Evolutionary conservation across 2,888 invertebrate species (phyloP).

Genomic region (Plagiodera versicolora): DNA sequence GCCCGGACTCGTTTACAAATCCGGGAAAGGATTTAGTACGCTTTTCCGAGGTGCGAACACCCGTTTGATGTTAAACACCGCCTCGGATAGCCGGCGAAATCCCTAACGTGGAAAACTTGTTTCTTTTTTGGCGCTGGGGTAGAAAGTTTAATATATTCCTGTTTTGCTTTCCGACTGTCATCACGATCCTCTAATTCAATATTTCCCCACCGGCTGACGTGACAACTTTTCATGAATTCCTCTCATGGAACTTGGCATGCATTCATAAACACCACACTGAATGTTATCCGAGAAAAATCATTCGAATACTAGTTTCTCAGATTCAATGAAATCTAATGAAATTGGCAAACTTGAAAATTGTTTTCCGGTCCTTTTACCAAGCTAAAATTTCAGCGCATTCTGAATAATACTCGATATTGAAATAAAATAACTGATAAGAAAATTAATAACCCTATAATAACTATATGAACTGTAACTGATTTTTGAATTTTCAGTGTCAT

Average conservation of each 20-base stretch:
- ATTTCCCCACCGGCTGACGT: slow-evolving; percentile 15
- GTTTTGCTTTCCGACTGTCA: slow-evolving; percentile 36
- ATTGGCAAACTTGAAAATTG: too few species aligned
- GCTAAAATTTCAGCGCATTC: too few species aligned
- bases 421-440: too few species aligned
- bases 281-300: neutral
- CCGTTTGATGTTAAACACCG: slow-evolving; percentile 46
- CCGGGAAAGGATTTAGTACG: slow-evolving; percentile 55
- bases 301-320: too few species aligned
- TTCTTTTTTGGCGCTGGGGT: slow-evolving; percentile 35
- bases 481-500: too few species aligned
- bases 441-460: too few species aligned
- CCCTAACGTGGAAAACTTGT: slow-evolving; percentile 40
- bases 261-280: neutral
- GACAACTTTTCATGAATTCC: neutral
- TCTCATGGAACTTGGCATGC: neutral
- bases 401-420: too few species aligned
- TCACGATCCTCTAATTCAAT: slow-evolving; percentile 28
- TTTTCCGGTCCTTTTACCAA: too few species aligned
- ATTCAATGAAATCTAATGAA: too few species aligned
- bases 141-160: slow-evolving; percentile 39
- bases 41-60: slow-evolving; percentile 49
- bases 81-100: slow-evolving; percentile 40
- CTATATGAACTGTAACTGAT: too few species aligned
- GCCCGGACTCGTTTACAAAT: slow-evolving; percentile 54